Evolutionary conservation across 2,797 vertebrate genomes (phyloP).

Genomic region (Hypotaenidia philippensis): DNA sequence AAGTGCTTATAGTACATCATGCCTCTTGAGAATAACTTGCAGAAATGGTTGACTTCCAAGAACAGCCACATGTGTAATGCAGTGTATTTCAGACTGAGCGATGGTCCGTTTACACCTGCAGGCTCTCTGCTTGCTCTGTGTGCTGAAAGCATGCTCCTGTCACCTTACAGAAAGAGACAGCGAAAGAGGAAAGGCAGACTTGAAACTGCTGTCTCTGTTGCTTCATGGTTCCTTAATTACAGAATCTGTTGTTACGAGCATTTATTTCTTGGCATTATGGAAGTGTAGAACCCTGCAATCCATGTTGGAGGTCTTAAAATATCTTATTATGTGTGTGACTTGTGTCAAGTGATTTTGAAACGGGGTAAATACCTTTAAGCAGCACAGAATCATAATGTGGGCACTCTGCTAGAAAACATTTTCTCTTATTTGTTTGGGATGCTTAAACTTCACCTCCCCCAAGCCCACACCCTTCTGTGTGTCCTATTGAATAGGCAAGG

Average conservation of each 20-base stretch:
- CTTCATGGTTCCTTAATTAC: constrained; percentile 54
- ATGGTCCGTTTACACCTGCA: not conserved
- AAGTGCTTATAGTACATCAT: constrained; percentile 77
- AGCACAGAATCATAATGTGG: not conserved
- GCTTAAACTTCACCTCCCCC: not conserved
- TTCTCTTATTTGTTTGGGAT: constrained; percentile 23
- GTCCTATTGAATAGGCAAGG: not conserved
- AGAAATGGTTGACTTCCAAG: constrained; percentile 80
- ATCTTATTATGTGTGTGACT: constrained; percentile 40
- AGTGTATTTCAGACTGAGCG: not conserved
- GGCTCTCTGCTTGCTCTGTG: not conserved
- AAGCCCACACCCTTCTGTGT: not conserved
- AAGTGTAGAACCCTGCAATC: constrained; percentile 38
- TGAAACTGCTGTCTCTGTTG: constrained; percentile 16
- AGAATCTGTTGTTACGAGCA: constrained; percentile 56
- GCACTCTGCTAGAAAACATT: constrained; percentile 47
- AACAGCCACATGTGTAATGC: constrained; percentile 69
- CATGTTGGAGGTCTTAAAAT: constrained; percentile 45
- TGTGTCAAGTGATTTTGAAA: constrained; percentile 49
- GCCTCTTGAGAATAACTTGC: constrained; percentile 71
- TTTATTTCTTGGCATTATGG: constrained; percentile 52
- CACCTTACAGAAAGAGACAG: not conserved
- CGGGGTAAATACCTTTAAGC: constrained; percentile 18
- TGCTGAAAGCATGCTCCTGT: constrained; percentile 21
- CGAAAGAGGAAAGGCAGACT: constrained; percentile 41